These are phyloP conservation scores for Chinchilla lanigera DNA, from an alignment of 2,113 vertebrate genomes.

Conservation along the genomic window DNA sequence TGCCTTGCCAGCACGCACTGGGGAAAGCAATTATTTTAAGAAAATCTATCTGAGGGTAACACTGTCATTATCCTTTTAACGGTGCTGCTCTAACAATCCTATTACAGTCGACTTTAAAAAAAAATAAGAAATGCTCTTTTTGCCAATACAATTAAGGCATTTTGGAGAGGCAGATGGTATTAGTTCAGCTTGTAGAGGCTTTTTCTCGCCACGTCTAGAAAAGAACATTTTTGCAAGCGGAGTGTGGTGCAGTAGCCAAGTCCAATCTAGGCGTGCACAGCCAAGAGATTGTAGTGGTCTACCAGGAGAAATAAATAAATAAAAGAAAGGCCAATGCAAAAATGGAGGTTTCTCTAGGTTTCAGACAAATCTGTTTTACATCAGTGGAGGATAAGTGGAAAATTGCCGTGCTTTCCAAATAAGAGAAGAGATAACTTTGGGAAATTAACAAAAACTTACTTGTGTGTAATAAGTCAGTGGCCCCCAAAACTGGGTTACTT, in stretches of 20 bases:
- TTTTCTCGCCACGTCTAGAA: constrained; percentile 72
- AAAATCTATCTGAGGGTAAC: constrained; percentile 84
- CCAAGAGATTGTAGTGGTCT: constrained; percentile 61
- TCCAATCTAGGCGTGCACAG: constrained; percentile 15
- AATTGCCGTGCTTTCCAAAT: constrained; percentile 83
- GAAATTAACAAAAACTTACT: constrained; percentile 75
- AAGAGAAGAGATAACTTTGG: constrained; percentile 77
- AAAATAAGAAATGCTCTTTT: constrained; percentile 82
- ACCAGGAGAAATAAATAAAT: constrained; percentile 35
- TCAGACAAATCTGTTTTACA: constrained; percentile 79
- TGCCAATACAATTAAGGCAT: constrained; percentile 81
- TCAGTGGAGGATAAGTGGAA: constrained; percentile 78
- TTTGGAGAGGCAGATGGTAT: constrained; percentile 79
- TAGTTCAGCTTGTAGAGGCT: constrained; percentile 73
- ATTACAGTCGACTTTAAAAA: constrained; percentile 81
- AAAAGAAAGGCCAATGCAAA: constrained; percentile 49
- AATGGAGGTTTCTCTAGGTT: constrained; percentile 54
- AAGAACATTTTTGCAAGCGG: constrained; percentile 66
- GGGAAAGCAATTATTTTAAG: constrained; percentile 85
- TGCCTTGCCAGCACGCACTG: constrained; percentile 75
- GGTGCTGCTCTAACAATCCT: constrained; percentile 83
- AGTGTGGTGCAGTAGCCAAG: constrained; percentile 57
- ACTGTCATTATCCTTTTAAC: constrained; percentile 85
- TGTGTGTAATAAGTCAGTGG: constrained; percentile 69
- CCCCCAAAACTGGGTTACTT: constrained; percentile 75